Evolutionary conservation across 2,888 invertebrate species (phyloP), one percentile per base, ranked within the genome.

Genomic region (Polymixis lichenea): DNA sequence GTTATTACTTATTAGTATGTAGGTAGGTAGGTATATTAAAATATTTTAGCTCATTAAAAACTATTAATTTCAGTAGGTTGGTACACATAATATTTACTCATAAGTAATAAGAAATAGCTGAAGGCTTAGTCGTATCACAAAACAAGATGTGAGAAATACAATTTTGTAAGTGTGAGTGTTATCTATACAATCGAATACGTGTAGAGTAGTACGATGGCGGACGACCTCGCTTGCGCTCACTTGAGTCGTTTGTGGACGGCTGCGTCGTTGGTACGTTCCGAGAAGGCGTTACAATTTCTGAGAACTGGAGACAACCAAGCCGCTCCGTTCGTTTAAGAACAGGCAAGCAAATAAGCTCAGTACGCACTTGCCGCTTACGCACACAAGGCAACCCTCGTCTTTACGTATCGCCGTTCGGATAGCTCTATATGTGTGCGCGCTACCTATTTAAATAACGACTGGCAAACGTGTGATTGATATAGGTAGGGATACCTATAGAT

Each of bases 271-370:
- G 93, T 94, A 92, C 93, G 93, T 96, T 96, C 97, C 92, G 92
- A 96, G 96, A 97, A 97, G 96, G 96, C 96, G 95, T 96, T 95
- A 96, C 95, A 95, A 94, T 95, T 97, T 97, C 96, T 93, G 91
- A 96, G 95, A 96, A 96, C 91, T 92, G 93, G 94, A 94, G 95
- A 95, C 96, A 95, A 94, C 93, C 94, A 92, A 95, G 92, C 93
- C 92, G 93, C 93, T 93, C 92, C 88, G 91, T 91, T 93, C 92
- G 92, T 93, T 93, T 92, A 90, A 89, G 93, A 94, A 93, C 92
- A 92, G 92, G 90, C 92, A 90, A 93, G 94, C 93, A 95, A 95
- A 95, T 95, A 95, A 94, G 91, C 93, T 93, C 78, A 90, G 90
- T 94, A 95, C 94, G 93, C 93, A 93, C 91, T 92, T 93, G 92